Evolutionary conservation across 2,888 invertebrate genomes (phyloP).

Genomic region (Athetis lepigone): DNA sequence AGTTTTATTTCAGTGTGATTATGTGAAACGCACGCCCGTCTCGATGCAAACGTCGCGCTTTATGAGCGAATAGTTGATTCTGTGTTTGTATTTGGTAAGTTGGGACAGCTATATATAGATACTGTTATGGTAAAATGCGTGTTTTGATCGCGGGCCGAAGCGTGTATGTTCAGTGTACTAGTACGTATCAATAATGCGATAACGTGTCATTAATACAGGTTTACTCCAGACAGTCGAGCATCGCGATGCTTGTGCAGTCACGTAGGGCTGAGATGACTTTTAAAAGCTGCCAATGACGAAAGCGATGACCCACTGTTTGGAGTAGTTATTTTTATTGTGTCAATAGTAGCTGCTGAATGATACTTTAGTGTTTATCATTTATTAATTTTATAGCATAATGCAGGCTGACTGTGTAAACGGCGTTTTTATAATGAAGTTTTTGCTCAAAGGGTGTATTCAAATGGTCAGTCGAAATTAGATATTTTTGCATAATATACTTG

Average conservation of each 20-base stretch:
- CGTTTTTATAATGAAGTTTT: neutral
- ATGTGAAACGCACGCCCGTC: constrained; percentile 55
- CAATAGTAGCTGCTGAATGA: neutral
- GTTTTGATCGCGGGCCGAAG: constrained; percentile 78
- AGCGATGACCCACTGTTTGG: constrained; percentile 15
- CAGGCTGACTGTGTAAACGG: neutral
- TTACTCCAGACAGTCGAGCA: constrained; percentile 17
- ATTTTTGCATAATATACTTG: constrained; percentile 33
- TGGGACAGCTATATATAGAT: constrained; percentile 85
- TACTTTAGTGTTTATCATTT: too few relatives aligned
- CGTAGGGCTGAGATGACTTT: neutral
- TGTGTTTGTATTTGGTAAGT: constrained; percentile 87
- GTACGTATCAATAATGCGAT: constrained; percentile 70
- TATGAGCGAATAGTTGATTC: constrained; percentile 84
- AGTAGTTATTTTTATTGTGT: constrained; percentile 12
- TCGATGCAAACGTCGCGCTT: constrained; percentile 65
- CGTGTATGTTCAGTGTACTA: constrained; percentile 64
- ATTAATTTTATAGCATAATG: too few relatives aligned
- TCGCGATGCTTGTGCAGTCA: neutral
- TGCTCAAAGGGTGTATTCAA: constrained; percentile 47
- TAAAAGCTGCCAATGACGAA: constrained; percentile 13
- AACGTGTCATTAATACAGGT: constrained; percentile 51
- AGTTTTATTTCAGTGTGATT: constrained; percentile 60
- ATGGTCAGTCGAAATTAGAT: constrained; percentile 16
- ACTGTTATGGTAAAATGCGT: constrained; percentile 75